Evolutionary conservation across 2,113 vertebrate species (phyloP).

Genomic region (Dromas ardeola): DNA sequence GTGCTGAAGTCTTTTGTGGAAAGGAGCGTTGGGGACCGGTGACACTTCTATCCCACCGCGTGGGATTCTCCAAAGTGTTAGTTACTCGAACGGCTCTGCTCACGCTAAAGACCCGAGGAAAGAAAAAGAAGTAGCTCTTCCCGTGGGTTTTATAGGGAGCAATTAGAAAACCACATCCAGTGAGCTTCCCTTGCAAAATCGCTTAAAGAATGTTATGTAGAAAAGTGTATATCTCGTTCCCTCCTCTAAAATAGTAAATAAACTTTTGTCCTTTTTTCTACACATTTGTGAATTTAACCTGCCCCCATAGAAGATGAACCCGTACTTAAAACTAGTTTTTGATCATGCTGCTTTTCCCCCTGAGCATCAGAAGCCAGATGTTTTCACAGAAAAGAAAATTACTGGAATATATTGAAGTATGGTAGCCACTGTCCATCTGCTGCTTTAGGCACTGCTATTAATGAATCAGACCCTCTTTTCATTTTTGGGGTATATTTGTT

Average conservation of each 20-base stretch:
- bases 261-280: background rate
- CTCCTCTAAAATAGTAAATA: background rate
- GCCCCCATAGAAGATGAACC: slow-evolving; percentile 47
- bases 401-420: slow-evolving; percentile 60
- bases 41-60: background rate
- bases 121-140: background rate
- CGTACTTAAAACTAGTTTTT: slow-evolving; percentile 49
- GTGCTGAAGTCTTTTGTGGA: background rate
- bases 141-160: background rate
- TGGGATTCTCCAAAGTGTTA: background rate
- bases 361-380: slow-evolving; percentile 68
- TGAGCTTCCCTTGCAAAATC: background rate
- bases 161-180: background rate
- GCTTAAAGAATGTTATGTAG: background rate
- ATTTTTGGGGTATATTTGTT: slow-evolving; percentile 5
- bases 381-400: slow-evolving; percentile 68
- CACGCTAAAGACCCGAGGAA: background rate
- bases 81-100: background rate
- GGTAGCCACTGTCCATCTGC: slow-evolving; percentile 61
- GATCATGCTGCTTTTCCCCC: slow-evolving; percentile 49
- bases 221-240: fast-evolving
- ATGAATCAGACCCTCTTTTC: background rate
- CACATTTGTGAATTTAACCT: slow-evolving; percentile 26
- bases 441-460: background rate
- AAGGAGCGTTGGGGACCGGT: fast-evolving